Evolutionary conservation across 2,113 vertebrate genomes (phyloP), one percentile per base, ranked within the genome.

Genomic region (Arizona elegans): DNA sequence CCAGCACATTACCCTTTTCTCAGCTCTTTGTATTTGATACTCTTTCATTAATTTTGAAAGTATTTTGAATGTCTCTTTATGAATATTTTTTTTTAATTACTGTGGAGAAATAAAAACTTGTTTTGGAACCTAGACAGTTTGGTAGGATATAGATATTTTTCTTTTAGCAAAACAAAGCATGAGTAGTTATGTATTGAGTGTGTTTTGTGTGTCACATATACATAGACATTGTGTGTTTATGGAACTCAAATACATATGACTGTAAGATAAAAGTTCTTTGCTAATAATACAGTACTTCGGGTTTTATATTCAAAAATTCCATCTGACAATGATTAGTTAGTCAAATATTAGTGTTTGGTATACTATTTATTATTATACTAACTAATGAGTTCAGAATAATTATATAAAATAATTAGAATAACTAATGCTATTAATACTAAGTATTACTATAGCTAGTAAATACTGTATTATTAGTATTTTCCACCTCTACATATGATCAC

Each of bases 21-120:
- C 70, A 1, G 2, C 89, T 0, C 0, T 56, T 1, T 1, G 0
- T 0, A 0, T 62, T 89, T 38, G 88, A 3, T 91, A 38, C 2
- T 3, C 1, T 87, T 89, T 0, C 58, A 89, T 87, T 87, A 1
- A 58, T 12, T 0, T 56, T 6, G 56, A 33, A 15, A 9, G 2
- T 89, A 6, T 89, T 89, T 58, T 56, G 10, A 50, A 56, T 38
- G 47, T 56, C 43, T 81, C 33, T 13, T 89, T 23, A 91, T 93
- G 3, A 58, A 29, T 26, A 56, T 81, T 38, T 81, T 58, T 75
- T 81, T 1, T 3, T 19, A 47, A n/a, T 12, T 65, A 54, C 21
- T 29, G 58, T 23, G 29, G 24, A 29, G 23, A 43, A 47, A 43
- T 17, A 23, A 89, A 47, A 85, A 43, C 19, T 23, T 50, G 9